Conservation (phyloP, 2,113 vertebrate species). For the Pithys albifrons region DNA sequence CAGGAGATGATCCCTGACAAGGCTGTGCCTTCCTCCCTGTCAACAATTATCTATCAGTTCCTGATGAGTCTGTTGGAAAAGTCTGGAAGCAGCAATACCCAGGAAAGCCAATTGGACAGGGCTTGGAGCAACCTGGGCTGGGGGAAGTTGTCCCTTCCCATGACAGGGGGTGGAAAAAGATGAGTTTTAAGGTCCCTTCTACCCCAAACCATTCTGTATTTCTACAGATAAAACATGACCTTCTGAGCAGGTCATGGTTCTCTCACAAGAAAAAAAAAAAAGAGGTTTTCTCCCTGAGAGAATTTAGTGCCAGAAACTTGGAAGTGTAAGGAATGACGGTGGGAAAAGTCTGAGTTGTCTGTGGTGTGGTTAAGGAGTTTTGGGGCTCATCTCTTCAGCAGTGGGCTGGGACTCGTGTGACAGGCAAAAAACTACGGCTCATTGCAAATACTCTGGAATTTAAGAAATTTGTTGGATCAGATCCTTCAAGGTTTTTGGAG, state of each 20-base stretch:
- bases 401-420: not conserved
- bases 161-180: not conserved
- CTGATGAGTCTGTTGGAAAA: not conserved
- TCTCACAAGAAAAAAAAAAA: not conserved
- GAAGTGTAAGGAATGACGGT: not conserved
- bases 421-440: not conserved
- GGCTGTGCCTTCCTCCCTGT: not conserved
- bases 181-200: not conserved
- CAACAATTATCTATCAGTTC: not conserved
- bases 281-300: not conserved
- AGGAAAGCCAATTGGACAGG: not conserved
- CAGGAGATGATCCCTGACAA: not conserved
- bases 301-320: not conserved
- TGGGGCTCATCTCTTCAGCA: not conserved
- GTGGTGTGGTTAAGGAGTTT: not conserved
- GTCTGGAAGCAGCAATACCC: not conserved
- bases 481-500: not conserved
- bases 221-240: not conserved
- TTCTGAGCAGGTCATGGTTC: rapidly evolving
- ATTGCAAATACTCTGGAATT: not conserved
- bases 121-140: not conserved
- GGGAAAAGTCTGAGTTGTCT: not conserved
- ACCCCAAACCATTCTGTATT: not conserved
- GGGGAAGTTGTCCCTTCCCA: not conserved
- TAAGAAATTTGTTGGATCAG: not conserved